phyloP scores from a whole-genome alignment of 2,797 vertebrate genomes.

The Pelochelys cantorii region DNA sequence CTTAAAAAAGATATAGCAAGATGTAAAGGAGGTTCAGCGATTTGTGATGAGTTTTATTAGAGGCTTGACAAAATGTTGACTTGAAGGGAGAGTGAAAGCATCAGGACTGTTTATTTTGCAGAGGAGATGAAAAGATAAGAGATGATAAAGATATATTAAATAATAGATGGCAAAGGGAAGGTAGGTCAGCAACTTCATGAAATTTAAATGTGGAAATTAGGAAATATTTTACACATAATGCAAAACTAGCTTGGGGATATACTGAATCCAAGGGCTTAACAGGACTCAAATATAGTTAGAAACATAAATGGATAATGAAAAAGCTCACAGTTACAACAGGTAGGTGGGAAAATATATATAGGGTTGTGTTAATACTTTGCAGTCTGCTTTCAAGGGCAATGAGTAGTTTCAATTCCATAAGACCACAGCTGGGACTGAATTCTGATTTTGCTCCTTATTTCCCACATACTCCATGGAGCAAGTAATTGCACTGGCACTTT shows the following conservation, averaged over 20 bases:
- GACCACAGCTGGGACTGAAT: background rate
- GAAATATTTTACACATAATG: background rate
- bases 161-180: background rate
- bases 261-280: background rate
- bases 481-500: too few species aligned
- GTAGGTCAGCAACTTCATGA: background rate
- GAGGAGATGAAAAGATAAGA: background rate
- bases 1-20: background rate
- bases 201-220: background rate
- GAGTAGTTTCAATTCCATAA: background rate
- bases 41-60: background rate
- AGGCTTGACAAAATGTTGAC: background rate
- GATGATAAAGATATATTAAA: background rate
- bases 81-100: background rate
- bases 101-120: background rate
- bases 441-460: background rate
- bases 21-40: background rate
- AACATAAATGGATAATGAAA: background rate
- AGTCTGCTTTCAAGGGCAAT: background rate
- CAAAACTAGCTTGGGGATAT: background rate
- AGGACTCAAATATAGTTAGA: background rate
- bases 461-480: background rate
- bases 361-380: background rate
- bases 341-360: background rate
- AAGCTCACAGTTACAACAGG: background rate